These are phyloP conservation scores for Eupithecia exiguata DNA, from an alignment of 2,888 invertebrate genomes.

Conservation along the genomic window DNA sequence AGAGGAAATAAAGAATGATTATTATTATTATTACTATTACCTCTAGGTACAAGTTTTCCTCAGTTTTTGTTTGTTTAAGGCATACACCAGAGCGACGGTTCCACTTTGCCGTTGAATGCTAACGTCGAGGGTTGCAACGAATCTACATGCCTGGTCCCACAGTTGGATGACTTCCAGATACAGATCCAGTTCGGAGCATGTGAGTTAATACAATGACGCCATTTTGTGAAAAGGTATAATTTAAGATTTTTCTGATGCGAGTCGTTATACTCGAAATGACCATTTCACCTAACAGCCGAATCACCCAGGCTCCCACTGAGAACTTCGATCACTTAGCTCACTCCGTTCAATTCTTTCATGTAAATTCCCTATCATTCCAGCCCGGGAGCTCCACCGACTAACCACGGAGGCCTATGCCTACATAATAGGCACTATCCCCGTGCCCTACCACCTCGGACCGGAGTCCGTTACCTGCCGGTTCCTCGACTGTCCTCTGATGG, in stretches of 20 bases:
- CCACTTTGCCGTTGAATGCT: neutral
- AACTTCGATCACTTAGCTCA: no score
- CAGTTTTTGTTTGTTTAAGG: neutral
- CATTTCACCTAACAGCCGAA: no score
- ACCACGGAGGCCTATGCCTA: neutral
- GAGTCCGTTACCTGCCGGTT: neutral
- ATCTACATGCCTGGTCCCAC: neutral
- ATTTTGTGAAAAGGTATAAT: no score
- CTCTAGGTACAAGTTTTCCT: neutral
- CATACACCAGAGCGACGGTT: neutral
- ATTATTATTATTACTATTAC: no score
- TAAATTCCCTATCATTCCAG: neutral
- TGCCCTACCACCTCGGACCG: neutral
- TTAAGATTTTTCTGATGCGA: no score
- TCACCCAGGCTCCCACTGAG: no score
- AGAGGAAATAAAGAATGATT: no score
- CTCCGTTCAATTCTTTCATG: no score
- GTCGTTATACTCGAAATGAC: no score
- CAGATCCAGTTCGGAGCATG: neutral
- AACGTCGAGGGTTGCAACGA: neutral
- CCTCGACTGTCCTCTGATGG: conserved; percentile 1
- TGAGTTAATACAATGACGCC: no score
- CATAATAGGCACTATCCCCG: neutral
- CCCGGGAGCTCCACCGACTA: neutral
- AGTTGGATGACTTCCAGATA: neutral